phyloP scores from a whole-genome alignment of 2,888 invertebrate genomes.

The Creontiades dilutus region DNA sequence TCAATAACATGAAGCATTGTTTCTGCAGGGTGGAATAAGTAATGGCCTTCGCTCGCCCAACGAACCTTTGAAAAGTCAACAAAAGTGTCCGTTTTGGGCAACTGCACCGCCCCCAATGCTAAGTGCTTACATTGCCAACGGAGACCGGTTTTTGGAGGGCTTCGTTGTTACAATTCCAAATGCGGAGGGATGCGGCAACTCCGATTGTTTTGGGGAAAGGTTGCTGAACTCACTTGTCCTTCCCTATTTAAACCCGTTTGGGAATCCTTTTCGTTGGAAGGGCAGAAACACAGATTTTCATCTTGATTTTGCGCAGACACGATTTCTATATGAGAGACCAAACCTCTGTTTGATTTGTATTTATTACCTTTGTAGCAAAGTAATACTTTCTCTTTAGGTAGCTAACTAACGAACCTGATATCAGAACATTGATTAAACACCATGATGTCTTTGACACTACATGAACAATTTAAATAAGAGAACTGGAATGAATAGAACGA shows the following conservation, averaged over 20 bases:
- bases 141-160: slow-evolving; percentile 55
- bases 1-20: slow-evolving; percentile 20
- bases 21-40: slow-evolving; percentile 28
- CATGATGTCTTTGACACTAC: too few species aligned
- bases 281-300: slow-evolving; percentile 37
- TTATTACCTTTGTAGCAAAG: too few species aligned
- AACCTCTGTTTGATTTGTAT: too few species aligned
- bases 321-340: background rate
- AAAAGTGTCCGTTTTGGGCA: slow-evolving; percentile 57
- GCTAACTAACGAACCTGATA: too few species aligned
- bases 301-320: background rate
- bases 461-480: too few species aligned
- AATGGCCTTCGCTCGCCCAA: slow-evolving; percentile 5
- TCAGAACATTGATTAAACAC: too few species aligned
- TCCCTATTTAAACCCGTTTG: slow-evolving; percentile 71
- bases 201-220: slow-evolving; percentile 71
- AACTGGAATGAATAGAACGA: too few species aligned
- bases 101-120: slow-evolving; percentile 63
- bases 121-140: slow-evolving; percentile 37
- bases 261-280: slow-evolving; percentile 31
- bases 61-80: slow-evolving; percentile 50
- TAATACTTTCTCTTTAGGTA: too few species aligned
- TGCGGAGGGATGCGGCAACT: slow-evolving; percentile 55
- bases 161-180: slow-evolving; percentile 69
- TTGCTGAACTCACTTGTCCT: slow-evolving; percentile 69